A percentile compares a stretch with the other conserved stretches of the same genome.
Conservation (phyloP, 2,888 invertebrate species). For the Acronicta aceris region DNA sequence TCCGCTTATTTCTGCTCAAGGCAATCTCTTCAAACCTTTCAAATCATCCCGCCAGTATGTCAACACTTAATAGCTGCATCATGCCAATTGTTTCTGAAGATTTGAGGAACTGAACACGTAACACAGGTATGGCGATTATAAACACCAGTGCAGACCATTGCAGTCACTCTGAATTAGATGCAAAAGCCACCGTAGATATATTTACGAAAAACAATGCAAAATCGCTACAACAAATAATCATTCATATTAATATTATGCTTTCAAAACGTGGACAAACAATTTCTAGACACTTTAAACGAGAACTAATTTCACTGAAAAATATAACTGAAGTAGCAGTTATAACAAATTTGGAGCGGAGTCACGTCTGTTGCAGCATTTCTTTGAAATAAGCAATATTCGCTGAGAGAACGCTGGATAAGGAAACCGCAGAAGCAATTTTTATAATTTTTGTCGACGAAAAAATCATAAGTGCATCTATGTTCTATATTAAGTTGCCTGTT, state of each 20-base stretch:
- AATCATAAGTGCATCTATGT: not conserved
- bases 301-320: not conserved
- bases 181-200: no score
- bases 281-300: not conserved
- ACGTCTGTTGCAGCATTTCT: slow-evolving; percentile 22
- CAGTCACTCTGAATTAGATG: no score
- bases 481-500: no score
- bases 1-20: no score
- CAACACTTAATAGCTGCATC: no score
- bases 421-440: slow-evolving; percentile 13
- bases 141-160: no score
- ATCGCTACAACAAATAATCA: not conserved
- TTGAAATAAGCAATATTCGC: slow-evolving; percentile 8
- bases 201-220: not conserved
- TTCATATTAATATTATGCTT: not conserved
- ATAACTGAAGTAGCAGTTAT: slow-evolving; percentile 1
- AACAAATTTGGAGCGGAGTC: slow-evolving; percentile 6
- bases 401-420: not conserved
- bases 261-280: not conserved
- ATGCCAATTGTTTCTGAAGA: no score
- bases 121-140: no score
- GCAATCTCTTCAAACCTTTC: no score
- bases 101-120: no score
- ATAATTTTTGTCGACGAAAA: not conserved
- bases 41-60: no score